Base-by-base conservation (phyloP, 2,888 invertebrate species). In the Drosophila ustulata region DNA sequence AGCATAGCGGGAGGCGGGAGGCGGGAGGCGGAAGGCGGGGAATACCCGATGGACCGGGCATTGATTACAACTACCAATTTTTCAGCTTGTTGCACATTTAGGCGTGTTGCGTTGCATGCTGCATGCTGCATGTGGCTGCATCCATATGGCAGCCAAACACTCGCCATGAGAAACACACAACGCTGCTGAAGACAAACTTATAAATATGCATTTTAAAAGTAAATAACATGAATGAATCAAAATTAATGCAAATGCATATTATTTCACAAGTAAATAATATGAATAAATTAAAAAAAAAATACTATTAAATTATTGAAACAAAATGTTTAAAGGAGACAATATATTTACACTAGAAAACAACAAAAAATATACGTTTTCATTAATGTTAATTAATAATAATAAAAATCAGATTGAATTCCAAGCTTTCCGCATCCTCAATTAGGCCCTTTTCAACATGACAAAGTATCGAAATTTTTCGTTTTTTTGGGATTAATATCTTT, bases 1-100 rank as follows among this genome's bases (percentile, higher is more conserved):
- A 18, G 18, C 18, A 18, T 18, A 18, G 18, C 18, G 1, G 1
- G 1, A 18, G 0, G 2, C 1, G 18, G 18, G 18, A 4, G 6
- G 11, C 25, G 23, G 49, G 13, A 4, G 39, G 39, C 9, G 32
- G 8, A 3, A 9, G 46, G 23, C 23, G 34, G n/a, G 37, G 11
- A n/a, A 49, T 47, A 43, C 66, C 61, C 77, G 63, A 63, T 61
- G 76, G 72, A 71, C 71, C 66, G 55, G 52, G 78, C 82, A 82
- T 79, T 80, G 80, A 80, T 82, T 80, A 80, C 80, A 80, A 73
- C 80, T 71, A 53, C 64, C 82, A 80, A 82, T 80, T 80, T 82
- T 80, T 82, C 80, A 82, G 80, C 82, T 79, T 80, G 80, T 80
- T 80, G 80, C 82, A 79, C 80, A 79, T 61, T 72, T 70, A 70